phyloP scores from a whole-genome alignment of 2,888 invertebrate species.

The Agonopterix arenella region DNA sequence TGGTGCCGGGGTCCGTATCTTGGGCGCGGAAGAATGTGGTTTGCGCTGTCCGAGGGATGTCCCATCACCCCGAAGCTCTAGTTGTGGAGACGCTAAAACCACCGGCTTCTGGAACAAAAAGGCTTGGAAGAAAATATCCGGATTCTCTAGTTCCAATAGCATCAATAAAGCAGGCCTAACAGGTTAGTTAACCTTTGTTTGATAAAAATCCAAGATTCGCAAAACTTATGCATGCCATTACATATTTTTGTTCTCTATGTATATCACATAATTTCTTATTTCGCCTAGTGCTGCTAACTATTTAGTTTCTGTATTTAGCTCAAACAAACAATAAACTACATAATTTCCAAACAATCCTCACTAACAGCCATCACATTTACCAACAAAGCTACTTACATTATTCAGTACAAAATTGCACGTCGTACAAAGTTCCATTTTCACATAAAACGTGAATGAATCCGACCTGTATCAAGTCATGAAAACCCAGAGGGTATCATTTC shows the following conservation, averaged over 20 bases:
- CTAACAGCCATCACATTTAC: constrained; percentile 37
- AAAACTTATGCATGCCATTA: background rate
- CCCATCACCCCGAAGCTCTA: constrained; percentile 64
- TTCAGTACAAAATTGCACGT: constrained; percentile 33
- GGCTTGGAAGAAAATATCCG: constrained; percentile 87
- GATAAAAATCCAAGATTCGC: too few species aligned
- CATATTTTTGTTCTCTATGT: background rate
- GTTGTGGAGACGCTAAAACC: constrained; percentile 66
- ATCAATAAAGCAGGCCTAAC: constrained; percentile 80
- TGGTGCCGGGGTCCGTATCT: constrained; percentile 64
- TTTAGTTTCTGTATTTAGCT: constrained; percentile 53
- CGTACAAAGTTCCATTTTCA: constrained; percentile 44
- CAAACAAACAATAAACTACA: constrained; percentile 24
- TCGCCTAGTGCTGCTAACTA: background rate
- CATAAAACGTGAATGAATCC: constrained; percentile 57
- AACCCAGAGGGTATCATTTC: constrained; percentile 52
- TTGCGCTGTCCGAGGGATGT: constrained; percentile 57
- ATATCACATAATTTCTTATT: background rate
- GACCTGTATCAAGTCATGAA: constrained; percentile 58
- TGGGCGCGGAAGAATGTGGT: constrained; percentile 61
- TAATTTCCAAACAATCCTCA: constrained; percentile 17
- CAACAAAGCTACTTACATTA: constrained; percentile 24
- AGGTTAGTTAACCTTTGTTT: constrained; percentile 69
- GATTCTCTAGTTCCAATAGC: constrained; percentile 83
- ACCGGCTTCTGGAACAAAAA: constrained; percentile 85